Percentiles rank a stretch among this genome's conserved stretches.
Conservation (phyloP, 92 coral and sea anemone genomes). For the Porites divaricata region DNA sequence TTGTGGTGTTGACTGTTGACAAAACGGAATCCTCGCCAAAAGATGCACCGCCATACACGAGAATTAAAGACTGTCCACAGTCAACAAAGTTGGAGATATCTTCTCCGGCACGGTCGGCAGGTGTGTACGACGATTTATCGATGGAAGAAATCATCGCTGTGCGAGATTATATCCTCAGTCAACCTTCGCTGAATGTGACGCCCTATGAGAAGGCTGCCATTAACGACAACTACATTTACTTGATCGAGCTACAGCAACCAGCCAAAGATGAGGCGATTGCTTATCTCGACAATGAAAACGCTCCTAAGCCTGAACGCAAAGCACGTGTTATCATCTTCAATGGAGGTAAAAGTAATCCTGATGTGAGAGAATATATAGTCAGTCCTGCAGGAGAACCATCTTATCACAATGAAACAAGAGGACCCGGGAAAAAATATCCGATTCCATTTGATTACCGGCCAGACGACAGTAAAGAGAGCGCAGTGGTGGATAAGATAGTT, state of each 20-base stretch:
- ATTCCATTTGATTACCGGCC: constrained; percentile 69
- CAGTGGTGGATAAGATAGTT: constrained; percentile 8
- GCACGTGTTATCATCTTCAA: constrained; percentile 67
- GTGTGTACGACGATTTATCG: constrained; percentile 72
- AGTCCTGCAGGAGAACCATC: constrained; percentile 65
- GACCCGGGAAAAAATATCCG: constrained; percentile 55
- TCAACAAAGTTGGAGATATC: background rate
- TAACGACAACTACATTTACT: constrained; percentile 61
- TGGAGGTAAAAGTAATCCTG: constrained; percentile 62
- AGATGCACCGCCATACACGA: constrained; percentile 1
- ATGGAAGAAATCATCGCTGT: constrained; percentile 73
- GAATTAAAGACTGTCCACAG: constrained; percentile 13
- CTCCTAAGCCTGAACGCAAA: constrained; percentile 57
- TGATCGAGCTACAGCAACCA: constrained; percentile 74
- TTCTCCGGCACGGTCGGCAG: constrained; percentile 51
- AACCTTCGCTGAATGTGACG: constrained; percentile 64
- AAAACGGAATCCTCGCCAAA: background rate
- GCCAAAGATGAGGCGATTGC: constrained; percentile 62
- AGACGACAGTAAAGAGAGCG: constrained; percentile 4
- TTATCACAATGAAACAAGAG: constrained; percentile 17
- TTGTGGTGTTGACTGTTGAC: constrained; percentile 6
- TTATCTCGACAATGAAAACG: constrained; percentile 51
- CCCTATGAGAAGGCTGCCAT: constrained; percentile 54
- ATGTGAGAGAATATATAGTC: constrained; percentile 66
- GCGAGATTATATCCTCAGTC: constrained; percentile 60